Base-by-base conservation (phyloP, 1,140 invertebrate genomes). In the Diabrotica undecimpunctata region DNA sequence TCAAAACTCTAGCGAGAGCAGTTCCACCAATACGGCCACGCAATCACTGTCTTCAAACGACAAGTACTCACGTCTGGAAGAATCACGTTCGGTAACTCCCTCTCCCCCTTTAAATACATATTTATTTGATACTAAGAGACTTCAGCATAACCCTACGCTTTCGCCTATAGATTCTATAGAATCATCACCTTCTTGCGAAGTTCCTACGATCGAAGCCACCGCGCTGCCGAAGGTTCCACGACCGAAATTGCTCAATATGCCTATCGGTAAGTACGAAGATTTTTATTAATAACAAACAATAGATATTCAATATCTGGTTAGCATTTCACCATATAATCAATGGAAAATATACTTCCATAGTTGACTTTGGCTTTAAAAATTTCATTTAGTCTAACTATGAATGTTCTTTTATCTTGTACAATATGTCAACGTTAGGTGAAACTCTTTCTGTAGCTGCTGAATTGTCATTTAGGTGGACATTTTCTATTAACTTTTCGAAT, bases 41-140 rank as follows among this genome's bases (percentile, higher is more conserved):
- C 61, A 62, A 58, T 53, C 65, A 6, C 7, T 57, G 6, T 13
- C 54, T 12, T 51, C 53, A 63, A 77, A 70, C 66, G 82, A 84
- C 77, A 79, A 84, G 68, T 91, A 92, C 77, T 80, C 83, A 10
- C 82, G 89, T 57, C 79, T 91, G 64, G 83, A 86, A 12, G 89
- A 92, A 77, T 89, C 87, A 4, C 83, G 88, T 66, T 90, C 87
- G 7, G 84, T 88, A 41, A 91, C 89, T n/a, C 89, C 89, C 8
- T 88, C 87, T 10, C 87, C 88, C 25, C 86, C 87, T n/a, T 85
- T 88, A 5, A 83, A 83, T 64, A 79, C 79, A 12, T 65, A 54
- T 51, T 52, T 36, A 9, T 13, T 35, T 50, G 66, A 71, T 41
- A 65, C 71, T 59, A 51, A 67, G 62, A 53, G 66, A 55, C 72